These are phyloP conservation scores for Junonia oenone DNA, from an alignment of 2,888 invertebrate genomes.

Conservation along the genomic window DNA sequence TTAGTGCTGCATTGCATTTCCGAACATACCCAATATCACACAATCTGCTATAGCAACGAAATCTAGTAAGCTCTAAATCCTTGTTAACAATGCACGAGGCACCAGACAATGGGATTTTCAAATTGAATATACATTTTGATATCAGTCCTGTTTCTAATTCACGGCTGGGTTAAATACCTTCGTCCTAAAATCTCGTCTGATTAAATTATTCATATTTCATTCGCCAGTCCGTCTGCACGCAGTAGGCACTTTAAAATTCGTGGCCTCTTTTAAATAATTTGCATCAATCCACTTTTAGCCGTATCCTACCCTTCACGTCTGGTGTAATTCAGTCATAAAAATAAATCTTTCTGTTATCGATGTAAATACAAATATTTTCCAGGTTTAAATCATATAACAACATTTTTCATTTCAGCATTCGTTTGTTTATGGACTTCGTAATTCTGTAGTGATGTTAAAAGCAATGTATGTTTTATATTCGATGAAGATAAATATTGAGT, in stretches of 20 bases:
- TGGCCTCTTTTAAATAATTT: not conserved
- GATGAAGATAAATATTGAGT: too few species aligned
- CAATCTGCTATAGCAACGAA: too few species aligned
- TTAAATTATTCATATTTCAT: not conserved
- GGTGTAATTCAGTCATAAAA: not conserved
- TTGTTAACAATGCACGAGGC: not conserved
- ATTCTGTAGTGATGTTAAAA: slow-evolving; percentile 31
- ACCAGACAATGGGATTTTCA: not conserved
- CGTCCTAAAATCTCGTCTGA: not conserved
- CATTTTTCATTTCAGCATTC: not conserved
- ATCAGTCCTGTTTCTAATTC: too few species aligned
- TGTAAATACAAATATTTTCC: not conserved
- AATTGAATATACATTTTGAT: not conserved
- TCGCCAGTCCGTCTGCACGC: not conserved
- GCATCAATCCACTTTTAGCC: not conserved
- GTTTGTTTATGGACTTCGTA: not conserved
- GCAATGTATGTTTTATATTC: too few species aligned
- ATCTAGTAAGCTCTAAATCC: too few species aligned
- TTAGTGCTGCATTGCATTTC: too few species aligned
- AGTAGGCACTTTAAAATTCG: not conserved
- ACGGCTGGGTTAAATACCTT: too few species aligned
- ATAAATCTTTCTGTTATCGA: not conserved
- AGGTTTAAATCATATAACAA: not conserved
- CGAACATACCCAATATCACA: too few species aligned
- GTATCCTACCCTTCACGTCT: not conserved